Conservation (phyloP, 2,888 invertebrate genomes). For the Clunio marinus region DNA sequence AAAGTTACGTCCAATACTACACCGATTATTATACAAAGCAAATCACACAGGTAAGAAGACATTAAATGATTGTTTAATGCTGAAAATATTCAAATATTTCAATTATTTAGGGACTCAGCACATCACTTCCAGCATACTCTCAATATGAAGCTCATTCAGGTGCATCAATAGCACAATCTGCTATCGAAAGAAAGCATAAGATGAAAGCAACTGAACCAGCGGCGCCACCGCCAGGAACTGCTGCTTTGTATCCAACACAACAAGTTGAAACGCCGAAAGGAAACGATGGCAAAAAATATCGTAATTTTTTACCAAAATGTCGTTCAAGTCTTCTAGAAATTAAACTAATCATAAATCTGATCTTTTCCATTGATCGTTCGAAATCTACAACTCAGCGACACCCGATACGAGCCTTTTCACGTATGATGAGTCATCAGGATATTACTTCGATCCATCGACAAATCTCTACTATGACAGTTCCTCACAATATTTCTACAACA, state of each 20-base stretch:
- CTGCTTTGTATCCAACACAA: background rate
- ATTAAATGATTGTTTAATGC: slow-evolving; percentile 41
- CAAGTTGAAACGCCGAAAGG: slow-evolving; percentile 55
- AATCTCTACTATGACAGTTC: slow-evolving; percentile 94
- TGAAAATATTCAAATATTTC: background rate
- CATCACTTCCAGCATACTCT: slow-evolving; percentile 42
- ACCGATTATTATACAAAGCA: slow-evolving; percentile 67
- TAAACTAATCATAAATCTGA: slow-evolving; percentile 27
- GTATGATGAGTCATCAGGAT: slow-evolving; percentile 92
- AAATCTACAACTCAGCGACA: slow-evolving; percentile 50
- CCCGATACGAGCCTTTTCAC: slow-evolving; percentile 91
- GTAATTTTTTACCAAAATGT: slow-evolving; percentile 49
- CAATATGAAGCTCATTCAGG: slow-evolving; percentile 56
- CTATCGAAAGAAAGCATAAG: slow-evolving; percentile 57
- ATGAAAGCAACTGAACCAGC: slow-evolving; percentile 41
- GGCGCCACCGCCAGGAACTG: slow-evolving; percentile 47
- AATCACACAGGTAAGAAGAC: slow-evolving; percentile 57
- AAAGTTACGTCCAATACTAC: slow-evolving; percentile 67
- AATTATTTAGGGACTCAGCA: background rate
- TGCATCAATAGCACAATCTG: slow-evolving; percentile 84
- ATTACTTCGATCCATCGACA: slow-evolving; percentile 90
- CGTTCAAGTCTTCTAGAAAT: slow-evolving; percentile 11
- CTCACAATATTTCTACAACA: slow-evolving; percentile 95
- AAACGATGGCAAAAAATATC: slow-evolving; percentile 63
- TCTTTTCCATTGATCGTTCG: slow-evolving; percentile 12